A percentile compares a stretch with the other conserved stretches of the same genome.
These are phyloP conservation scores for Danaus plexippus DNA, from an alignment of 1,140 invertebrate genomes.

Conservation along the genomic window DNA sequence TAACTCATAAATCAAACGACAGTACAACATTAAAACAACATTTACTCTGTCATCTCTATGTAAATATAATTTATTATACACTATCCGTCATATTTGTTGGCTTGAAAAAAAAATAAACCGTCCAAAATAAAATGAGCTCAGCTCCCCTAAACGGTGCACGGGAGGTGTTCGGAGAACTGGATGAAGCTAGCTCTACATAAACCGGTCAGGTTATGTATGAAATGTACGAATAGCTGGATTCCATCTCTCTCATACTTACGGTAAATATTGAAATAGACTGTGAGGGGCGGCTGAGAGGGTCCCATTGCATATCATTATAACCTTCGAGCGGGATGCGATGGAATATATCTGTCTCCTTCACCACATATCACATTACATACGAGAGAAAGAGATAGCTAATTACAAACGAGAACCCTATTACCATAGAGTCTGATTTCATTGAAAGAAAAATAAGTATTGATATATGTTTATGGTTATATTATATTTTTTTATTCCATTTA, in stretches of 20 bases:
- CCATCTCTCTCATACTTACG: slow-evolving; percentile 26
- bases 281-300: slow-evolving; percentile 39
- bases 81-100: slow-evolving; percentile 39
- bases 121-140: slow-evolving; percentile 25
- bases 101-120: slow-evolving; percentile 31
- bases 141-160: slow-evolving; percentile 15
- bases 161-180: slow-evolving; percentile 15
- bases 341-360: slow-evolving; percentile 30
- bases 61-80: slow-evolving; percentile 48
- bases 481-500: no score
- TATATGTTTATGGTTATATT: no score
- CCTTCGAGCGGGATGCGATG: slow-evolving; percentile 31
- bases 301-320: slow-evolving; percentile 61
- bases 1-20: slow-evolving; percentile 37
- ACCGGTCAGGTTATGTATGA: slow-evolving; percentile 26
- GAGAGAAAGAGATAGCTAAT: slow-evolving; percentile 16
- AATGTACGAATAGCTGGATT: slow-evolving; percentile 25
- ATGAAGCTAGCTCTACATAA: slow-evolving; percentile 22
- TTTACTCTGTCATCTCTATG: slow-evolving; percentile 46
- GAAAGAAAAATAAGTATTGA: no score
- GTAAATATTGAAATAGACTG: slow-evolving; percentile 21
- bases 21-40: slow-evolving; percentile 46
- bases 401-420: slow-evolving; percentile 2
- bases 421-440: no score
- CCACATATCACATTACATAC: background rate